Conservation (phyloP, 2,888 invertebrate genomes). For the Meiosimyza decipiens region DNA sequence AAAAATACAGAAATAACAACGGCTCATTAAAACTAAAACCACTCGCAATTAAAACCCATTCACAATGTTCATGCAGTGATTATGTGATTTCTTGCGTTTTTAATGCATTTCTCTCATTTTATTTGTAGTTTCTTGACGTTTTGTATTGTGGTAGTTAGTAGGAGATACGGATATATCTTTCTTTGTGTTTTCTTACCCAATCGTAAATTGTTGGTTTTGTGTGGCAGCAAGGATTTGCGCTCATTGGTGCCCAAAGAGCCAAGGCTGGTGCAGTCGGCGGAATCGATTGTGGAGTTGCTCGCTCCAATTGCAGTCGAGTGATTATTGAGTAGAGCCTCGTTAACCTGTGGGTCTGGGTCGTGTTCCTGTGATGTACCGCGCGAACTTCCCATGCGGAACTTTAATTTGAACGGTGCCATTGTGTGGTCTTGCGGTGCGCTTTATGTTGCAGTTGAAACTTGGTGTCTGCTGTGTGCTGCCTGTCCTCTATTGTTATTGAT, state of each 20-base stretch:
- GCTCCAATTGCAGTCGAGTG: slow-evolving; percentile 59
- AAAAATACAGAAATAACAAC: slow-evolving; percentile 4
- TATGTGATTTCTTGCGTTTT: not conserved
- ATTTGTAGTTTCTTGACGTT: slow-evolving; percentile 25
- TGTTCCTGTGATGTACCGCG: slow-evolving; percentile 67
- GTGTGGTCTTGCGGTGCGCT: not conserved
- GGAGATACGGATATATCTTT: not conserved
- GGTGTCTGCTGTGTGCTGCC: not conserved
- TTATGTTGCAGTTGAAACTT: not conserved
- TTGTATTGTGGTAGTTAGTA: slow-evolving; percentile 12
- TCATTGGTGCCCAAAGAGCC: slow-evolving; percentile 62
- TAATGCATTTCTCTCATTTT: not conserved
- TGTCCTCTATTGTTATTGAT: not conserved
- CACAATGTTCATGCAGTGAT: slow-evolving; percentile 3
- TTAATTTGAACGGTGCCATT: slow-evolving; percentile 67
- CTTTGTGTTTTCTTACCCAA: slow-evolving; percentile 59
- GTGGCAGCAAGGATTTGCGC: slow-evolving; percentile 58
- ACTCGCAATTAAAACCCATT: not conserved
- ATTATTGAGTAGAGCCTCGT: slow-evolving; percentile 62
- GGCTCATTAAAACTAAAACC: not conserved
- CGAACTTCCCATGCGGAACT: slow-evolving; percentile 67
- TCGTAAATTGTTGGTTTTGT: slow-evolving; percentile 60
- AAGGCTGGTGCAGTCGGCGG: slow-evolving; percentile 64
- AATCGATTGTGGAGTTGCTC: slow-evolving; percentile 66
- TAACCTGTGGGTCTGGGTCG: slow-evolving; percentile 65